Base-by-base conservation (phyloP, 2,888 invertebrate genomes). In the Gibbula magus region DNA sequence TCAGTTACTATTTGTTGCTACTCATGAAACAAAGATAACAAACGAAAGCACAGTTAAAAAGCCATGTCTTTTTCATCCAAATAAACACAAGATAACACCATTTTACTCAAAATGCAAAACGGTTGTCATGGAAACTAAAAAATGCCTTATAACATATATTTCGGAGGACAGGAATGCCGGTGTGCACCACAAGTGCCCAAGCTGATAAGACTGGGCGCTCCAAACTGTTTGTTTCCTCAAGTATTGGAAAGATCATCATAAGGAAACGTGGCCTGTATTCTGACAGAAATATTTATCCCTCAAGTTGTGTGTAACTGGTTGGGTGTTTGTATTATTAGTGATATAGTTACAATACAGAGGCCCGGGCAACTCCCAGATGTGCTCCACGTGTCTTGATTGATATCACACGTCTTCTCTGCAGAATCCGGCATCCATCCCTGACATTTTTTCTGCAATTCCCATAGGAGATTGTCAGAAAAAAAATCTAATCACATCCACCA, bases 231-330 rank as follows among this genome's bases (percentile, higher is more conserved):
- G 25, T 61, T 61, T 61, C 29, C 29, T 61, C 61, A 22, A 61
- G 61, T 25, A 61, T 25, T 16, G 61, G 25, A 61, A 61, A 61
- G 61, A 61, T 61, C 61, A 29, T 61, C 29, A 61, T 13, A 61
- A n/a, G 61, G 61, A 61, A 61, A 61, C 61, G 25, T 25, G 29
- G 61, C 29, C 61, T 61, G 61, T 25, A 25, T 25, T 22, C 51
- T 13, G 74, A 25, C 74, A 74, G 74, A 74, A 74, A 74, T 74
- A 74, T 74, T 74, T 74, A 51, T 25, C 20, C 51, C 74, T 51
- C 45, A 22, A 51, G 74, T 51, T 39, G 51, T 51, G 25, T 51
- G 20, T 74, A 74, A 74, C 74, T 16, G 51, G 13, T 22, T 22
- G 7, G 1, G 39, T 51, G 74, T 74, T 74, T 74, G 74, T 74